Conservation (phyloP, 2,888 invertebrate species). For the Lasioglossum lativentre region DNA sequence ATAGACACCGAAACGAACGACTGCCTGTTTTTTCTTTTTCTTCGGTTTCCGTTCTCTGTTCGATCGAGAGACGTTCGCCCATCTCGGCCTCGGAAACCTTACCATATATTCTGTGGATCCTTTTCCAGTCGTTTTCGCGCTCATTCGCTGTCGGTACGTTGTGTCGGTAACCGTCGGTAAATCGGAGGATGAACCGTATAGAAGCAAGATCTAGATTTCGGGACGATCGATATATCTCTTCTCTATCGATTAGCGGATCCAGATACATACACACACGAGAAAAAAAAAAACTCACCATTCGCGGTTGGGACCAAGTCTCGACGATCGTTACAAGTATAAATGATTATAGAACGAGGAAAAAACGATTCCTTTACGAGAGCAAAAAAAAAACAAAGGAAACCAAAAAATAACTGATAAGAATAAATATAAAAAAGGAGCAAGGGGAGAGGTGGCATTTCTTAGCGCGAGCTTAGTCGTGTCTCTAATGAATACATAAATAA, state of each 20-base stretch:
- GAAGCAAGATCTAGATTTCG: conserved; percentile 28
- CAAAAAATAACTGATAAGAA: not conserved
- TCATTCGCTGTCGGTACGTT: not conserved
- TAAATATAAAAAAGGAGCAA: not conserved
- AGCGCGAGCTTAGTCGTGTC: conserved; percentile 54
- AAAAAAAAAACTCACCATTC: conserved; percentile 36
- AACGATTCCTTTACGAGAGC: not conserved
- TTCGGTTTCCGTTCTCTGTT: not conserved
- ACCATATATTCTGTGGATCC: conserved; percentile 43
- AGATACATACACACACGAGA: conserved; percentile 39
- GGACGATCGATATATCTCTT: conserved; percentile 47
- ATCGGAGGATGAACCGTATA: conserved; percentile 1
- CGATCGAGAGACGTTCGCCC: conserved; percentile 5
- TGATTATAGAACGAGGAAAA: conserved; percentile 32
- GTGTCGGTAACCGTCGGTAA: not conserved
- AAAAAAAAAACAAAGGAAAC: not conserved
- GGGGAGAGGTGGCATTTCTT: conserved; percentile 12
- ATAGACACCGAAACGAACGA: not conserved
- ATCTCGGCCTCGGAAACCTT: conserved; percentile 43
- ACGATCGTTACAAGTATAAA: conserved; percentile 53
- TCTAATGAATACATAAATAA: conserved; percentile 43
- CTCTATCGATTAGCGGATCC: conserved; percentile 36
- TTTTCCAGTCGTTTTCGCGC: conserved; percentile 38
- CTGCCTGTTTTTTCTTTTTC: not conserved
- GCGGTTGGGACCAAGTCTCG: conserved; percentile 68